A percentile compares a stretch with the other conserved stretches of the same genome.
These are phyloP conservation scores for Eubasilissa regina DNA, from an alignment of 1,140 invertebrate species.

Conservation along the genomic window DNA sequence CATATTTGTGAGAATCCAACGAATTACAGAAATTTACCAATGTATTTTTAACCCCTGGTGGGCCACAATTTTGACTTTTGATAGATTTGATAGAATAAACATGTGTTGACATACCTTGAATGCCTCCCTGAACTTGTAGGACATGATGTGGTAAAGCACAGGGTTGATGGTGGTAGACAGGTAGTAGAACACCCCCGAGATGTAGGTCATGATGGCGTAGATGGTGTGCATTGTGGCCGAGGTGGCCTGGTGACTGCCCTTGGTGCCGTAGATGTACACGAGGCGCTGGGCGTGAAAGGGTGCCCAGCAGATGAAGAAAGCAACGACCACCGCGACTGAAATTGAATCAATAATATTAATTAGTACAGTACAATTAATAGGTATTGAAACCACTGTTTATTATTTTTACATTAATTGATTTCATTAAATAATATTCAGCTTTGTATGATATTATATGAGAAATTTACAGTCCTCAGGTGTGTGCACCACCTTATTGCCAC, in stretches of 20 bases:
- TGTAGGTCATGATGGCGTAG: slow-evolving; percentile 79
- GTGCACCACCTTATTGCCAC: too few species aligned
- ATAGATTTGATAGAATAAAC: too few species aligned
- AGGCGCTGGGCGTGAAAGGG: slow-evolving; percentile 93
- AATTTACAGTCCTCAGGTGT: too few species aligned
- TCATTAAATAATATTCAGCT: too few species aligned
- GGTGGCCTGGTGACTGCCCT: slow-evolving; percentile 63
- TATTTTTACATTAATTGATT: too few species aligned
- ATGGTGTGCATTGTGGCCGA: slow-evolving; percentile 68
- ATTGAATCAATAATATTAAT: slow-evolving; percentile 60
- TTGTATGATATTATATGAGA: too few species aligned
- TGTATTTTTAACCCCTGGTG: too few species aligned
- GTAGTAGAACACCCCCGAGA: slow-evolving; percentile 82
- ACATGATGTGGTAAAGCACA: slow-evolving; percentile 90
- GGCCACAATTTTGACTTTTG: too few species aligned
- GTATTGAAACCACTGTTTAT: too few species aligned
- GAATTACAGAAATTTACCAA: too few species aligned
- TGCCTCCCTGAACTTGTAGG: slow-evolving; percentile 87
- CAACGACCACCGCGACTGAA: slow-evolving; percentile 93
- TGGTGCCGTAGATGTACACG: slow-evolving; percentile 79
- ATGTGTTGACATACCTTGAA: slow-evolving; percentile 84
- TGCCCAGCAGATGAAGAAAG: slow-evolving; percentile 96
- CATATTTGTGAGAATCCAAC: too few species aligned
- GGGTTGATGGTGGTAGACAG: slow-evolving; percentile 87
- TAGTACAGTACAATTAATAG: too few species aligned